These are phyloP conservation scores for Caranx ignobilis DNA, from an alignment of 2,113 vertebrate genomes.

Conservation along the genomic window DNA sequence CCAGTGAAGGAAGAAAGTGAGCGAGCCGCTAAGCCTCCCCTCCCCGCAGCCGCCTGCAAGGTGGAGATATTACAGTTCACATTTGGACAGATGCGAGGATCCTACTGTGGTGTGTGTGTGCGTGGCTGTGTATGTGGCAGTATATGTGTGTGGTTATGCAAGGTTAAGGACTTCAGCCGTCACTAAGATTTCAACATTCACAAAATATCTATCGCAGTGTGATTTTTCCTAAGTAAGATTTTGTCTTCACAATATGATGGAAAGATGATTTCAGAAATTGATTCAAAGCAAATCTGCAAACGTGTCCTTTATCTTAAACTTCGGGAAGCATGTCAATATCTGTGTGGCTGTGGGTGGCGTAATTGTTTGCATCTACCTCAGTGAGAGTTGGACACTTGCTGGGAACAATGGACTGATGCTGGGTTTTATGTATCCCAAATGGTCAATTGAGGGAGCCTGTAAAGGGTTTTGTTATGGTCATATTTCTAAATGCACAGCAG, in stretches of 20 bases:
- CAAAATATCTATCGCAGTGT: slow-evolving; percentile 26
- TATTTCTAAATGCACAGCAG: slow-evolving; percentile 66
- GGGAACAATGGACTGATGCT: slow-evolving; percentile 51
- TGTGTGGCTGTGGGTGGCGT: slow-evolving; percentile 21
- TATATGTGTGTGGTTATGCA: slow-evolving; percentile 12
- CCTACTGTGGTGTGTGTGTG: slow-evolving; percentile 60
- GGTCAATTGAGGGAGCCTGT: slow-evolving; percentile 56
- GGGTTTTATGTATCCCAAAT: slow-evolving; percentile 59
- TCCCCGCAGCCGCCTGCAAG: slow-evolving; percentile 81
- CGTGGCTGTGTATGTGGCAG: background rate
- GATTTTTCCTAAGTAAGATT: slow-evolving; percentile 30
- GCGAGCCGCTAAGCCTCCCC: slow-evolving; percentile 79
- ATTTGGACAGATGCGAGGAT: slow-evolving; percentile 82
- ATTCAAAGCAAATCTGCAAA: slow-evolving; percentile 20
- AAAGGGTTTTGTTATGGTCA: slow-evolving; percentile 61
- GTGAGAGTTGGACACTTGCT: slow-evolving; percentile 33
- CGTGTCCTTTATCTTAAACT: slow-evolving; percentile 18
- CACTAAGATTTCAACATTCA: slow-evolving; percentile 42
- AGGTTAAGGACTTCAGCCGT: slow-evolving; percentile 50
- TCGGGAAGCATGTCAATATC: slow-evolving; percentile 14
- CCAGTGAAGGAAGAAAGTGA: slow-evolving; percentile 79
- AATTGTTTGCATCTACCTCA: slow-evolving; percentile 35
- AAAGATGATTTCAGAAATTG: background rate
- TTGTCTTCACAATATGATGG: background rate
- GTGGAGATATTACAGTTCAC: slow-evolving; percentile 84